Base-by-base conservation (phyloP, 2,888 invertebrate species). In the Acleris laterana region DNA sequence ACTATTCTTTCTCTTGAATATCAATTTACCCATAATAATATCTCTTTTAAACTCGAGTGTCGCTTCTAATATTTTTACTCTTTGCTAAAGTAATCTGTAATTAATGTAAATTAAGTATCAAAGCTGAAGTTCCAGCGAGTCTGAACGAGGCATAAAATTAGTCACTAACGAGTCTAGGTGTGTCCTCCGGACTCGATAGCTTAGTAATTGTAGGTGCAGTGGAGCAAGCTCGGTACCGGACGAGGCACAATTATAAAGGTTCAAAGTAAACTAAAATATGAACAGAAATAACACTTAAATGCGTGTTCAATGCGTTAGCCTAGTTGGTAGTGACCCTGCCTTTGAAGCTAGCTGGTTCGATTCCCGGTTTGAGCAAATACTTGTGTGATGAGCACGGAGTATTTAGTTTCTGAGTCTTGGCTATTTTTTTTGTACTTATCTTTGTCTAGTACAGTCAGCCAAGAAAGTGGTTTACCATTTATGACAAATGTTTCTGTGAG, bases 91-190 rank as follows among this genome's bases (percentile, higher is more conserved):
- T 22, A 9, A 44, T n/a, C 3, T 22, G 22, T 17, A 46, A 57
- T 17, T 46, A 50, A 46, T 50, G 28, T 22, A 20, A n/a, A 57
- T 49, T 16, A 22, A 62, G 22, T 48, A 44, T 28, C 16, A 22
- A 25, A 22, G 13, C n/a, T 32, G n/a, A 38, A 44, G 42, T 17
- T 44, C 28, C 13, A 56, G 44, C 28, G 55, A 44, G 60, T 46
- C 76, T 75, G 78, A 89, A 86, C 87, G 85, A 77, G 78, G 89
- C 90, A 85, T 79, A 80, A 86, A 82, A 85, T 85, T 83, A 85
- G 82, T 81, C 82, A 81, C 85, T 89, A 90, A 90, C 90, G 85
- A 89, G 88, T 87, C 81, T 87, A 88, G 90, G 91, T 88, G 91
- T 90, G 90, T 90, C 88, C 83, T 79, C 78, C 87, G 89, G 82